Evolutionary conservation across 2,113 vertebrate genomes (phyloP).

Genomic region (Rhea pennata): DNA sequence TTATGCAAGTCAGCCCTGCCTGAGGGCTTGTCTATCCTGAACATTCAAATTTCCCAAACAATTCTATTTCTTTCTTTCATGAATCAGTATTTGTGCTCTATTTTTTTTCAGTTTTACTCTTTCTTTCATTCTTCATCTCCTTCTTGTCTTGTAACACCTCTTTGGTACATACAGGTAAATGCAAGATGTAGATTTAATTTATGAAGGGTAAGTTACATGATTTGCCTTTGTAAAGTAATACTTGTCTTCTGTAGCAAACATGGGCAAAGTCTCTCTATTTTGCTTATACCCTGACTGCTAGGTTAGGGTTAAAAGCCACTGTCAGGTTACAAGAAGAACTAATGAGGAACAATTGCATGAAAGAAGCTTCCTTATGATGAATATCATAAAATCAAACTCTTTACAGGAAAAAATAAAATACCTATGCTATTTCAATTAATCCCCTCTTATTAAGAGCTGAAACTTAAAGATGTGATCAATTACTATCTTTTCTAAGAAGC

Average conservation of each 20-base stretch:
- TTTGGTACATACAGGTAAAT: background rate
- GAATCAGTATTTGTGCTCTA: background rate
- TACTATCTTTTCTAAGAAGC: background rate
- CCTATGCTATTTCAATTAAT: background rate
- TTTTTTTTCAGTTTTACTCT: background rate
- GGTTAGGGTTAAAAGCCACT: background rate
- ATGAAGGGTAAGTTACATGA: background rate
- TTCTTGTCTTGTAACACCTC: background rate
- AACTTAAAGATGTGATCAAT: background rate
- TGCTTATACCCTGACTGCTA: background rate
- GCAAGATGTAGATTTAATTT: background rate
- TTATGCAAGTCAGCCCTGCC: slow-evolving; percentile 34
- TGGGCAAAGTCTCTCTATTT: background rate
- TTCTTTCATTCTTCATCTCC: background rate
- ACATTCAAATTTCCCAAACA: slow-evolving; percentile 46
- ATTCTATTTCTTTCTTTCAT: slow-evolving; percentile 45
- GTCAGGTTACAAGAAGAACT: background rate
- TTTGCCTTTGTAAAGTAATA: background rate
- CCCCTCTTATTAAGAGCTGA: background rate
- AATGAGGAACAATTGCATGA: background rate
- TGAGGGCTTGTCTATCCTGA: slow-evolving; percentile 21
- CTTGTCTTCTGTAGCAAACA: background rate
- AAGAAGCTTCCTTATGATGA: background rate
- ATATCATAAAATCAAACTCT: background rate
- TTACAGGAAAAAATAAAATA: background rate